Percentiles rank a stretch among this genome's conserved stretches.
Conservation (phyloP, 92 coral and sea anemone genomes). For the Scolanthus callimorphus region DNA sequence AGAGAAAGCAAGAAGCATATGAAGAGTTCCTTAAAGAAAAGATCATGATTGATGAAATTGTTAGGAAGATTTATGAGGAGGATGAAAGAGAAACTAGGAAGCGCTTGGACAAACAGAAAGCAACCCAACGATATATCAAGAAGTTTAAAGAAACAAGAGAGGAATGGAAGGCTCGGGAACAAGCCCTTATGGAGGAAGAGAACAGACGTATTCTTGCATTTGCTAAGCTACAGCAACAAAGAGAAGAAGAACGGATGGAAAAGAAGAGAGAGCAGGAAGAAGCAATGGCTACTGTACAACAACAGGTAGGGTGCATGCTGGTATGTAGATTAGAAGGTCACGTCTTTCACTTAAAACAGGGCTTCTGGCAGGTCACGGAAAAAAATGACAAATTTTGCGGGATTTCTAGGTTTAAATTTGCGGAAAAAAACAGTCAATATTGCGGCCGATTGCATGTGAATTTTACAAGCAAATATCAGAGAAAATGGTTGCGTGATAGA, state of each 20-base stretch:
- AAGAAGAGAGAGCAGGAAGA: constrained; percentile 89
- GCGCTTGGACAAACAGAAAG: constrained; percentile 81
- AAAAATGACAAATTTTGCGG: no score
- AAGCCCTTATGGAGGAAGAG: constrained; percentile 90
- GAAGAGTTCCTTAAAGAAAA: constrained; percentile 98
- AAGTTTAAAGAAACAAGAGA: constrained; percentile 90
- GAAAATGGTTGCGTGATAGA: no score
- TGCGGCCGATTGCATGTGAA: no score
- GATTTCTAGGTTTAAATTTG: no score
- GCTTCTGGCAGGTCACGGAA: no score
- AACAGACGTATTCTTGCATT: constrained; percentile 88
- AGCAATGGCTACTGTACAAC: constrained; percentile 88
- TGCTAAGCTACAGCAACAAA: constrained; percentile 79
- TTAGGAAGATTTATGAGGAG: constrained; percentile 96
- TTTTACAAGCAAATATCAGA: no score
- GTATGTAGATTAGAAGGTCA: no score
- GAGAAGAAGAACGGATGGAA: constrained; percentile 98
- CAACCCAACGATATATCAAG: constrained; percentile 90
- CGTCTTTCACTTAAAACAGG: no score
- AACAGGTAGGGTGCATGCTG: constrained; percentile 75
- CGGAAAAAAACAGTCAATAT: no score
- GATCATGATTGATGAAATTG: constrained; percentile 98
- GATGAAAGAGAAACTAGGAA: constrained; percentile 93
- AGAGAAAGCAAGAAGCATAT: constrained; percentile 85
- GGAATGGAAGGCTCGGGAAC: constrained; percentile 94